phyloP scores from a whole-genome alignment of 2,113 vertebrate species.

The Phylloscopus trochiloides region DNA sequence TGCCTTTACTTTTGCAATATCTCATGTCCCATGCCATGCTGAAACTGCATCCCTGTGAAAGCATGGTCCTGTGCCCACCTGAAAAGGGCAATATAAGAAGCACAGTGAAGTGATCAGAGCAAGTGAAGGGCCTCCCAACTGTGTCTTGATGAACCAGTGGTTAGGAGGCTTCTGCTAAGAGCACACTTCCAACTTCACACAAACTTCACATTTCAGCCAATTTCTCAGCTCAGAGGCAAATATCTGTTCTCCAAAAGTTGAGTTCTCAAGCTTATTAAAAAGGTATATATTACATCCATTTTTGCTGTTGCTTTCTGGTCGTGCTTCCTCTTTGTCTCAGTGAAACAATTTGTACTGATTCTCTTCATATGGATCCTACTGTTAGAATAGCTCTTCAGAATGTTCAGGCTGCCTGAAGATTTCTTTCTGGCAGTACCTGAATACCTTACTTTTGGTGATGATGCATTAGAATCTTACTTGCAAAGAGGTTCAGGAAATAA shows the following conservation, averaged over 20 bases:
- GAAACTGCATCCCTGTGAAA: not conserved
- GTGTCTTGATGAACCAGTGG: not conserved
- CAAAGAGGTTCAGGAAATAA: not conserved
- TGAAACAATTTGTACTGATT: not conserved
- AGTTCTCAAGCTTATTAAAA: not conserved
- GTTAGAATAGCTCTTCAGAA: not conserved
- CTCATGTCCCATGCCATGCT: not conserved
- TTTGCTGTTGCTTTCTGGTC: not conserved
- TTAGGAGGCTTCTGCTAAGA: not conserved
- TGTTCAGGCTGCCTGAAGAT: not conserved
- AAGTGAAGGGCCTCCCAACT: not conserved
- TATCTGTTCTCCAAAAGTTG: not conserved
- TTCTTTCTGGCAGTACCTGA: not conserved
- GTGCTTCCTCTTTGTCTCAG: not conserved
- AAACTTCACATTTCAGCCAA: not conserved
- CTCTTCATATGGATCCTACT: not conserved
- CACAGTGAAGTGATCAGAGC: not conserved
- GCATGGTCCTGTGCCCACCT: not conserved
- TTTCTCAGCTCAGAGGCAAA: not conserved
- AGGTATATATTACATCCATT: not conserved
- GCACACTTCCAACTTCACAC: not conserved
- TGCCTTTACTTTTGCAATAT: not conserved
- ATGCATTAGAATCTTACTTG: not conserved
- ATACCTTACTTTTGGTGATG: not conserved
- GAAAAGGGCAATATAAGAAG: not conserved